These are phyloP conservation scores for Andrena praecox DNA, from an alignment of 2,888 invertebrate species.

Conservation along the genomic window DNA sequence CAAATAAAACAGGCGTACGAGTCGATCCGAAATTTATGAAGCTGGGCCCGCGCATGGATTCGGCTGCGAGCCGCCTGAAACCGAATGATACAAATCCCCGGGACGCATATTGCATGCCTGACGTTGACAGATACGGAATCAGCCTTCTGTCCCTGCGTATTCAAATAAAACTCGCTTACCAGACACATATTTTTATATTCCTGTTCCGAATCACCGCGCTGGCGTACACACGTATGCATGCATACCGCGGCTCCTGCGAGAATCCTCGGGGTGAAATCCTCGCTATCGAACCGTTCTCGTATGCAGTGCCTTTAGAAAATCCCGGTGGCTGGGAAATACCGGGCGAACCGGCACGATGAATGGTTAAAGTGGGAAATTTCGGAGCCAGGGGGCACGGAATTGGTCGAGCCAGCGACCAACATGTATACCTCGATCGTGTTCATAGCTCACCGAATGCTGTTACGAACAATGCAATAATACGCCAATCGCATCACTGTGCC, in stretches of 20 bases:
- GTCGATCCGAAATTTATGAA: slow-evolving; percentile 48
- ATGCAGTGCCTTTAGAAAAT: no score
- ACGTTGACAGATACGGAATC: slow-evolving; percentile 50
- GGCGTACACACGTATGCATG: background rate
- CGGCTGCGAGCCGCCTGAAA: background rate
- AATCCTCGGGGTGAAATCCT: slow-evolving; percentile 19
- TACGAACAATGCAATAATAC: no score
- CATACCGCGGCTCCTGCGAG: background rate
- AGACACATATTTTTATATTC: slow-evolving; percentile 13
- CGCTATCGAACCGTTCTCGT: slow-evolving; percentile 2
- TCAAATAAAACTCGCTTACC: slow-evolving; percentile 47
- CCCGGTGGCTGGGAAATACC: no score
- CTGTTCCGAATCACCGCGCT: background rate
- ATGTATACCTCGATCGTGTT: no score
- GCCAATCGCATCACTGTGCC: no score
- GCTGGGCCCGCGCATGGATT: background rate
- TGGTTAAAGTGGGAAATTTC: no score
- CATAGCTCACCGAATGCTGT: no score
- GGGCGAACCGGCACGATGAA: no score
- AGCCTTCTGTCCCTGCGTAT: slow-evolving; percentile 27
- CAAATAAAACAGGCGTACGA: slow-evolving; percentile 12
- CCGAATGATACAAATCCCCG: slow-evolving; percentile 15
- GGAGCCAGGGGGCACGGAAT: no score
- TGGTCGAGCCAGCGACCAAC: no score
- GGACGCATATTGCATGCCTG: slow-evolving; percentile 34